Evolutionary conservation across 2,888 invertebrate genomes (phyloP), one percentile per base, ranked within the genome.

Genomic region (Mesorhabditis spiculigera): DNA sequence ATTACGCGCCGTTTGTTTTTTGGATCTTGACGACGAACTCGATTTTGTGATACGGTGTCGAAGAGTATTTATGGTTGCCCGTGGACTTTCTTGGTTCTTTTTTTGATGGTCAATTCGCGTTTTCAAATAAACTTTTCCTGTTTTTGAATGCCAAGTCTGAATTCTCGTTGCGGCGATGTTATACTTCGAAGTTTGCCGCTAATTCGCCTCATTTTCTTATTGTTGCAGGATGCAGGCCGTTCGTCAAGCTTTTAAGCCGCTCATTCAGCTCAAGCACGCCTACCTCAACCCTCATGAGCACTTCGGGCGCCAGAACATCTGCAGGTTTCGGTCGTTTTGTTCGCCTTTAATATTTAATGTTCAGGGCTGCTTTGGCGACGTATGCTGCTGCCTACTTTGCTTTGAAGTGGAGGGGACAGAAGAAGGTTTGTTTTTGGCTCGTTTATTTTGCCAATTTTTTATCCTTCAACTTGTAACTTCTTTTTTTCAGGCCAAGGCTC

Each of bases 271-370:
- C 13, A 75, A 78, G 71, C 66, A 50, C n/a, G 65, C 77, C 43
- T 83, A 80, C 70, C 72, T 83, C 70, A 82, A 83, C 73, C 82
- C 82, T 61, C 82, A 83, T 67, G 82, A 83, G 78, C 81, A 83
- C 70, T 83, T 81, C 74, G 83, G 83, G 77, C 69, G 82, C 69
- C 80, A 80, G 68, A 82, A 82, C 74, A 82, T 82, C 77, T 79
- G 78, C 74, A 79, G 82, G 58, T 50, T 13, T 50, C n/a, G 58
- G n/a, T 50, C 8, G 58, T 13, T 50, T 50, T 13, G n/a, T 50
- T 50, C 58, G 8, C n/a, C 58, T 10, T 50, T 50, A 50, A 50
- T n/a, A 50, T 50, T 50, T 50, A 28, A 1, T n/a, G 58, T 50
- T 50, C 3, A 50, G 58, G 8, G 81, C 82, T 70, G 82, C 79